Conservation (phyloP, 2,888 invertebrate genomes). For the Lathronympha strigana region DNA sequence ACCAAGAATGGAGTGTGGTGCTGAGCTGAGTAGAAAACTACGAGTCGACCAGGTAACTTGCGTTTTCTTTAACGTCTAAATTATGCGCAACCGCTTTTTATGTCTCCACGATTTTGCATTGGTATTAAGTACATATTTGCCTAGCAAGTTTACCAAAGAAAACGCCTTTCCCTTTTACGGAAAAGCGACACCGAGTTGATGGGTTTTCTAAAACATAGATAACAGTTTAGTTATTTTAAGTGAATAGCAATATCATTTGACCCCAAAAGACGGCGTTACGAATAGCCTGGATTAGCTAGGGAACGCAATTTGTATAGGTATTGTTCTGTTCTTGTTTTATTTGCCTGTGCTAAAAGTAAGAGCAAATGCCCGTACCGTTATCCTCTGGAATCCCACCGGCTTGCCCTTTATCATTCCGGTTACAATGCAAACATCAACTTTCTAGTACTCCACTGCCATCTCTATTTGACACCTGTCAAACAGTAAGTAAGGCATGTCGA, state of each 20-base stretch:
- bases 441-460: slow-evolving; percentile 51
- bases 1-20: slow-evolving; percentile 79
- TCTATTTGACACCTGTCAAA: slow-evolving; percentile 67
- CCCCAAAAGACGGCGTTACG: no score
- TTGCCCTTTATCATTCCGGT: slow-evolving; percentile 18
- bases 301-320: no score
- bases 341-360: slow-evolving; percentile 29
- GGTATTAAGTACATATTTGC: slow-evolving; percentile 3
- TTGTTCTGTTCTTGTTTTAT: no score
- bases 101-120: background rate
- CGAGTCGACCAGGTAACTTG: slow-evolving; percentile 74
- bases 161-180: slow-evolving; percentile 12
- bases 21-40: slow-evolving; percentile 75
- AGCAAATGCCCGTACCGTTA: slow-evolving; percentile 13
- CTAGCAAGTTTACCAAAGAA: background rate
- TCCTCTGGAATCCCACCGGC: slow-evolving; percentile 5
- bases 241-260: no score
- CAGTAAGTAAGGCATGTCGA: slow-evolving; percentile 51
- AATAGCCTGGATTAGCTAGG: no score
- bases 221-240: no score
- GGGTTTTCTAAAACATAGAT: slow-evolving; percentile 27
- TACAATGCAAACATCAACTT: slow-evolving; percentile 43
- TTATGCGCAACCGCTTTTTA: background rate
- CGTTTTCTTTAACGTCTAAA: slow-evolving; percentile 1
- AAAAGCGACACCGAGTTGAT: background rate